phyloP scores from a whole-genome alignment of 2,888 invertebrate species.

The Choreutis nemorana region DNA sequence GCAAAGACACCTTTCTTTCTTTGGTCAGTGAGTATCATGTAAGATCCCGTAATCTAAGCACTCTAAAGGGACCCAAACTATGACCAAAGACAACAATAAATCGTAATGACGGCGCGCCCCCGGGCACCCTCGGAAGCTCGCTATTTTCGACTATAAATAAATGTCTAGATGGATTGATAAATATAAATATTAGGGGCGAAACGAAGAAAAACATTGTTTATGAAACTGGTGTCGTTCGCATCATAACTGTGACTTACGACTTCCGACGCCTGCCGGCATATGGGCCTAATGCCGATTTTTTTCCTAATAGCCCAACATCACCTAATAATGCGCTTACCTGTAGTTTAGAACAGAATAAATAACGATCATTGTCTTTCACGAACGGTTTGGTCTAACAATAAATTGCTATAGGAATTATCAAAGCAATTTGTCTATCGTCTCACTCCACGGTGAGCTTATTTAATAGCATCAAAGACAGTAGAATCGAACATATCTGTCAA shows the following conservation, averaged over 20 bases:
- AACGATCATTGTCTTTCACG: not conserved
- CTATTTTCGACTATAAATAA: slow-evolving; percentile 65
- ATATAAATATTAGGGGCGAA: slow-evolving; percentile 67
- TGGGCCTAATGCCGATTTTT: slow-evolving; percentile 55
- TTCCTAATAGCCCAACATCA: slow-evolving; percentile 21
- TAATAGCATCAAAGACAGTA: too few relatives aligned
- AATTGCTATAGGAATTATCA: too few relatives aligned
- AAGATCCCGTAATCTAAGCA: slow-evolving; percentile 40
- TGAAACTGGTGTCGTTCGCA: slow-evolving; percentile 65
- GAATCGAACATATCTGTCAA: slow-evolving; percentile 30
- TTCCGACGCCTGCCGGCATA: slow-evolving; percentile 60
- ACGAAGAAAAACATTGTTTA: slow-evolving; percentile 67
- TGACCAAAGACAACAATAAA: slow-evolving; percentile 64
- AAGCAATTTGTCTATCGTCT: too few relatives aligned
- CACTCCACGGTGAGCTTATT: too few relatives aligned
- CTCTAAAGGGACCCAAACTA: slow-evolving; percentile 41
- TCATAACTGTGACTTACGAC: slow-evolving; percentile 67
- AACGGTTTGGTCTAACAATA: too few relatives aligned
- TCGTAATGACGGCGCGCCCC: slow-evolving; percentile 55
- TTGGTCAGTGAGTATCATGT: too few relatives aligned
- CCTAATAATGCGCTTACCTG: slow-evolving; percentile 16
- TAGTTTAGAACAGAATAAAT: slow-evolving; percentile 28
- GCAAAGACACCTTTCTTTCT: too few relatives aligned
- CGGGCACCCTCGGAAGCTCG: slow-evolving; percentile 59
- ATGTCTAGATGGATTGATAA: slow-evolving; percentile 67